phyloP scores from a whole-genome alignment of 2,797 vertebrate species.

The Poeciliopsis gracilis region DNA sequence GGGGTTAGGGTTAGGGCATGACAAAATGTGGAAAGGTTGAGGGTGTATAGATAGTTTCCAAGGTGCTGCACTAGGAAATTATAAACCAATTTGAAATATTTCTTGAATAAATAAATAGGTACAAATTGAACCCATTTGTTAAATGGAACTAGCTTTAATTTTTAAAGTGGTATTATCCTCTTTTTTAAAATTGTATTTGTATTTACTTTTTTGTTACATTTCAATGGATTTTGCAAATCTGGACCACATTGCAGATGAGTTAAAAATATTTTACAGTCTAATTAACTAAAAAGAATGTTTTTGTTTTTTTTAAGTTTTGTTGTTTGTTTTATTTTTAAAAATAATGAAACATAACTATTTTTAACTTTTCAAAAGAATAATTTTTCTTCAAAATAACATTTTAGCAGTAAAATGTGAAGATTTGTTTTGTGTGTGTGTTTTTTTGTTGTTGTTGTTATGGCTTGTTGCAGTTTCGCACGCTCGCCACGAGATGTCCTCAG shows the following conservation, averaged over 20 bases:
- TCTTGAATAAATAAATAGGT: neutral
- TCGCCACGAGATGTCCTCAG: slow-evolving; percentile 66
- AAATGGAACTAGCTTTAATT: neutral
- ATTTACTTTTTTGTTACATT: neutral
- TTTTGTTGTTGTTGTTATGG: neutral
- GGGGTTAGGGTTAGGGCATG: neutral
- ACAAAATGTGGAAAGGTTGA: neutral
- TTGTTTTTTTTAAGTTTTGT: too few relatives aligned
- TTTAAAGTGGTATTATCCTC: neutral
- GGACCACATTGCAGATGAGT: neutral
- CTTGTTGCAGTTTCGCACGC: slow-evolving; percentile 8
- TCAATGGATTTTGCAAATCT: neutral
- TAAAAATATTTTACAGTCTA: neutral
- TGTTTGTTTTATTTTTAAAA: too few relatives aligned
- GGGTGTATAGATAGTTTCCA: neutral
- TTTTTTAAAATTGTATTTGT: neutral
- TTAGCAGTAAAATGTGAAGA: neutral
- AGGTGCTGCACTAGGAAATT: neutral
- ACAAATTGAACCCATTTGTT: neutral
- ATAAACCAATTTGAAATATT: neutral
- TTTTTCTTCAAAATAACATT: neutral
- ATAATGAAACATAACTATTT: neutral
- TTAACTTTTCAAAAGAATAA: neutral
- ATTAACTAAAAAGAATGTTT: neutral
- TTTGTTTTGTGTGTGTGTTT: too few relatives aligned